A percentile compares a stretch with the other conserved stretches of the same genome.
Conservation (phyloP, 2,797 vertebrate species). For the Monodelphis domestica region DNA sequence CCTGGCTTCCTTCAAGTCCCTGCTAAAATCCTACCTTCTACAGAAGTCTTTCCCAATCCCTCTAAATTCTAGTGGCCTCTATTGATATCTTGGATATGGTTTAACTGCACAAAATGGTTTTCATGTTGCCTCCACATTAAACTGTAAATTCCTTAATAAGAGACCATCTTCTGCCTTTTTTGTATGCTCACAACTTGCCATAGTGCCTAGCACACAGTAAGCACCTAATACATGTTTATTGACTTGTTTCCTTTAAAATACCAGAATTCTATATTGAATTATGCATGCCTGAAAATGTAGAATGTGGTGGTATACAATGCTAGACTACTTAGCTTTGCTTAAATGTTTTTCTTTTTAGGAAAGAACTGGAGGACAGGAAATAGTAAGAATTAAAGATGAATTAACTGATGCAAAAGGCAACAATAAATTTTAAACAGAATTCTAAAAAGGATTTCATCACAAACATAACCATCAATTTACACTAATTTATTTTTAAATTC, state of each 20-base stretch:
- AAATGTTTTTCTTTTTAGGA: neutral
- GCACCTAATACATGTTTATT: neutral
- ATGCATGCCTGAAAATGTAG: neutral
- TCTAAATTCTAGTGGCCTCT: neutral
- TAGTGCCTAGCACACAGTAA: neutral
- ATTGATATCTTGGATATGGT: neutral
- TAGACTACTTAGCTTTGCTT: neutral
- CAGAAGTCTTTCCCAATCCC: too few species aligned
- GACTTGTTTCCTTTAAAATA: neutral
- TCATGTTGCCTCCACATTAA: neutral
- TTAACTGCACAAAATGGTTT: neutral
- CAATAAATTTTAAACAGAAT: neutral
- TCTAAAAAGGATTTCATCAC: neutral
- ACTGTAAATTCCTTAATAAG: neutral
- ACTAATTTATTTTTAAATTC: slow-evolving; percentile 10
- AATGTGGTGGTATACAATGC: neutral
- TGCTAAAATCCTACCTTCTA: too few species aligned
- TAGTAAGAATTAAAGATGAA: neutral
- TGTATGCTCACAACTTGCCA: neutral
- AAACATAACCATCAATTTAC: neutral
- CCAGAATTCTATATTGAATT: neutral
- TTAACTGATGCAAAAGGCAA: neutral
- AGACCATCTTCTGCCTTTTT: neutral
- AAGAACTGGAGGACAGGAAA: neutral
- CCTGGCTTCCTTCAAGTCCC: neutral